A percentile compares a stretch with the other conserved stretches of the same genome.
Evolutionary conservation across 1,140 invertebrate species (phyloP).

Genomic region (Plectrocnemia conspersa): DNA sequence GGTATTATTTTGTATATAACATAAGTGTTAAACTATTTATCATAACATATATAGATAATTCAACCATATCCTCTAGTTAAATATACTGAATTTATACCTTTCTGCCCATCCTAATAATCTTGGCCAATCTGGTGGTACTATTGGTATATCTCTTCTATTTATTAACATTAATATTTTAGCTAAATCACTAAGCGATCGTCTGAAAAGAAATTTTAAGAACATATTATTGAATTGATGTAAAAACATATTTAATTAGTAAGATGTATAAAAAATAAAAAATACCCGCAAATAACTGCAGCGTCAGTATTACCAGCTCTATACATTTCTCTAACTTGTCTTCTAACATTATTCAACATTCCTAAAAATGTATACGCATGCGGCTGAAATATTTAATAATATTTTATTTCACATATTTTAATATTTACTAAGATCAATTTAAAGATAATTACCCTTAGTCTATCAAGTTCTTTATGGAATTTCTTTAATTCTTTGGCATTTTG

Average conservation of each 20-base stretch:
- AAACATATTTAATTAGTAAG: background rate
- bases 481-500: constrained; percentile 31
- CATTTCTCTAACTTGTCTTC: constrained; percentile 65
- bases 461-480: constrained; percentile 31
- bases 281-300: constrained; percentile 61
- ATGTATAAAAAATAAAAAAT: constrained; percentile 10
- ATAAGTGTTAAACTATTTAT: background rate
- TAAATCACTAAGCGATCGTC: constrained; percentile 68
- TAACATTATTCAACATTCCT: constrained; percentile 71
- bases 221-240: background rate
- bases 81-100: constrained; percentile 45
- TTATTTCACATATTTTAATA: background rate
- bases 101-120: constrained; percentile 69
- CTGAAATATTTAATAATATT: constrained; percentile 39
- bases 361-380: constrained; percentile 67
- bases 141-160: constrained; percentile 62
- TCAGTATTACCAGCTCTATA: constrained; percentile 62
- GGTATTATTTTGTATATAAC: too few relatives aligned
- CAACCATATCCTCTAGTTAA: too few relatives aligned
- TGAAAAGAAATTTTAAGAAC: constrained; percentile 38
- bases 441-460: constrained; percentile 26
- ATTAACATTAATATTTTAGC: constrained; percentile 68
- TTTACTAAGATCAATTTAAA: background rate
- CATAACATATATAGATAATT: constrained; percentile 12
- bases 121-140: constrained; percentile 74